phyloP scores from a whole-genome alignment of 2,888 invertebrate species.

The Folsomia candida region DNA sequence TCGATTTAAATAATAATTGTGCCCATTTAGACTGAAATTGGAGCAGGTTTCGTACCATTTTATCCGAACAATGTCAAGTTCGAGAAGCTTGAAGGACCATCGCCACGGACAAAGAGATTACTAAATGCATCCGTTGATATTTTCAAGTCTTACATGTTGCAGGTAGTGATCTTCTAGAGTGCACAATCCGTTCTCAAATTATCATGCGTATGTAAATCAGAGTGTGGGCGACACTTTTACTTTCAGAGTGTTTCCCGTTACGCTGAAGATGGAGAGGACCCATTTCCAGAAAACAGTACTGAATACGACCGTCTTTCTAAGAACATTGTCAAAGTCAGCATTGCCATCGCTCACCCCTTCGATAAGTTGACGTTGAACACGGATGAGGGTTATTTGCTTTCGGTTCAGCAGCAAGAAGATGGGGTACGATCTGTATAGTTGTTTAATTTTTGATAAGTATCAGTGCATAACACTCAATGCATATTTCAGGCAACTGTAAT shows the following conservation, averaged over 20 bases:
- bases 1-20: not conserved
- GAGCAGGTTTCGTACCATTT: conserved; percentile 35
- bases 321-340: conserved; percentile 30
- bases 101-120: conserved; percentile 19
- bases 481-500: conserved; percentile 30
- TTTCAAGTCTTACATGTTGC: conserved; percentile 36
- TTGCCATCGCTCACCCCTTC: conserved; percentile 34
- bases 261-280: conserved; percentile 27
- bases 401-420: conserved; percentile 31
- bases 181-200: too few relatives aligned
- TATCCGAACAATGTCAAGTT: conserved; percentile 47
- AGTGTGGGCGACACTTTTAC: too few relatives aligned
- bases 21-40: conserved; percentile 40
- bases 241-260: conserved; percentile 44
- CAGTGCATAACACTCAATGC: not conserved
- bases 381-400: conserved; percentile 42
- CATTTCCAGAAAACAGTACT: conserved; percentile 35
- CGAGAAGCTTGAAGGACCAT: conserved; percentile 57
- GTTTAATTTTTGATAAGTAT: conserved; percentile 7
- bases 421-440: conserved; percentile 14
- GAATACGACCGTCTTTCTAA: conserved; percentile 32
- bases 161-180: conserved; percentile 27
- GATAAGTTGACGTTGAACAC: conserved; percentile 33
- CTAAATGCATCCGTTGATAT: conserved; percentile 30
- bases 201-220: too few relatives aligned